phyloP scores from a whole-genome alignment of 2,797 vertebrate genomes.

The Oceanodroma leucorhoa region DNA sequence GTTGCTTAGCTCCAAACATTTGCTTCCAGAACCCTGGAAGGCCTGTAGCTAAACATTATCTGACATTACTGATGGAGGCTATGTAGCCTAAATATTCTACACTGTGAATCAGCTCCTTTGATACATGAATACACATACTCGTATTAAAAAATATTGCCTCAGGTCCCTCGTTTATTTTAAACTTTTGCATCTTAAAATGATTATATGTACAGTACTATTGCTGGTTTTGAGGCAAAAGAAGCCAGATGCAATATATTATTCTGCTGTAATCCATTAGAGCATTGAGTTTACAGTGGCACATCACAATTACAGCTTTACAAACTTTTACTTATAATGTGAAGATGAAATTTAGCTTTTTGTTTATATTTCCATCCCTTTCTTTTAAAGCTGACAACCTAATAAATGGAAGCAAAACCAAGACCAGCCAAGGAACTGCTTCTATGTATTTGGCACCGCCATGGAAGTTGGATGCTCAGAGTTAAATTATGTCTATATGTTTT shows the following conservation, averaged over 20 bases:
- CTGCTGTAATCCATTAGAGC: background rate
- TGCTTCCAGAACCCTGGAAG: background rate
- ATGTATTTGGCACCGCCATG: background rate
- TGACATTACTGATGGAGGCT: background rate
- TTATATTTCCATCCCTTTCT: background rate
- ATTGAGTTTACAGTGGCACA: background rate
- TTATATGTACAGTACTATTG: background rate
- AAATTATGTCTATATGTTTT: background rate
- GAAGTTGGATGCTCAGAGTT: background rate
- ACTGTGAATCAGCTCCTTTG: background rate
- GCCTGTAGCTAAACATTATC: background rate
- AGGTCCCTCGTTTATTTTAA: background rate
- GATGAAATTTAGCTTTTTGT: background rate
- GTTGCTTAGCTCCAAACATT: background rate
- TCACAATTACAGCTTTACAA: background rate
- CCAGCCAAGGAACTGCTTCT: background rate
- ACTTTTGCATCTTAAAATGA: slow-evolving; percentile 23
- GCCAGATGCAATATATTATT: background rate
- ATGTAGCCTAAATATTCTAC: background rate
- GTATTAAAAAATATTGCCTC: background rate
- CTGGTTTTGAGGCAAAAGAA: background rate
- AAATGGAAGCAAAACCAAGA: background rate
- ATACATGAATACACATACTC: background rate
- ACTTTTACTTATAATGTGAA: background rate
- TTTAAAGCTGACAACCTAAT: background rate